These are phyloP conservation scores for Thalpophila matura DNA, from an alignment of 2,888 invertebrate genomes.

Conservation along the genomic window DNA sequence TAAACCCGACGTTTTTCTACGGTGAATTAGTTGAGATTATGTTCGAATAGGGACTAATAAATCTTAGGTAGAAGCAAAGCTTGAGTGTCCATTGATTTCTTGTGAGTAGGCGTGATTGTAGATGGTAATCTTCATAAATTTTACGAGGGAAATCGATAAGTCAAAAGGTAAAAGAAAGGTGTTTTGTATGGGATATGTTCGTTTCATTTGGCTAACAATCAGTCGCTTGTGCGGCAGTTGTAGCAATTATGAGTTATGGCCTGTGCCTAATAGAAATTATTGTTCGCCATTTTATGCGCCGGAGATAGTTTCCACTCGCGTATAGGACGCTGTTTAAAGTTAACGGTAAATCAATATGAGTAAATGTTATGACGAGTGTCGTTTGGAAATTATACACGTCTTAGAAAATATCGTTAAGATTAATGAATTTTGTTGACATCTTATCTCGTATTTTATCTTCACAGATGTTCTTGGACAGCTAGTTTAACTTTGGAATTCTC, in stretches of 20 bases:
- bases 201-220: slow-evolving; percentile 77
- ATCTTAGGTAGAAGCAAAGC: slow-evolving; percentile 78
- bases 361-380: slow-evolving; percentile 30
- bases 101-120: slow-evolving; percentile 83
- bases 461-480: too few relatives aligned
- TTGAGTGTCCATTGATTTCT: slow-evolving; percentile 84
- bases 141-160: slow-evolving; percentile 78
- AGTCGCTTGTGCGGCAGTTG: slow-evolving; percentile 67
- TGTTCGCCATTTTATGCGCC: slow-evolving; percentile 56
- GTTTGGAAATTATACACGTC: slow-evolving; percentile 18
- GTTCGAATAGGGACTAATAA: slow-evolving; percentile 87
- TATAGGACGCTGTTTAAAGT: slow-evolving; percentile 20
- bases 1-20: slow-evolving; percentile 87
- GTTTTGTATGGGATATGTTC: slow-evolving; percentile 65
- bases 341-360: slow-evolving; percentile 38
- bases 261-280: slow-evolving; percentile 67
- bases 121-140: slow-evolving; percentile 87
- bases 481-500: too few relatives aligned
- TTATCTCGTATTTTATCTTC: too few relatives aligned
- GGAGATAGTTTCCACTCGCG: slow-evolving; percentile 27
- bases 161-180: slow-evolving; percentile 70
- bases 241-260: slow-evolving; percentile 74
- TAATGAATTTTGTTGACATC: too few relatives aligned
- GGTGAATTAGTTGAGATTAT: slow-evolving; percentile 89
- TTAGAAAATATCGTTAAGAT: too few relatives aligned